These are phyloP conservation scores for Lasioglossum pauxillum DNA, from an alignment of 2,888 invertebrate genomes.

Conservation along the genomic window DNA sequence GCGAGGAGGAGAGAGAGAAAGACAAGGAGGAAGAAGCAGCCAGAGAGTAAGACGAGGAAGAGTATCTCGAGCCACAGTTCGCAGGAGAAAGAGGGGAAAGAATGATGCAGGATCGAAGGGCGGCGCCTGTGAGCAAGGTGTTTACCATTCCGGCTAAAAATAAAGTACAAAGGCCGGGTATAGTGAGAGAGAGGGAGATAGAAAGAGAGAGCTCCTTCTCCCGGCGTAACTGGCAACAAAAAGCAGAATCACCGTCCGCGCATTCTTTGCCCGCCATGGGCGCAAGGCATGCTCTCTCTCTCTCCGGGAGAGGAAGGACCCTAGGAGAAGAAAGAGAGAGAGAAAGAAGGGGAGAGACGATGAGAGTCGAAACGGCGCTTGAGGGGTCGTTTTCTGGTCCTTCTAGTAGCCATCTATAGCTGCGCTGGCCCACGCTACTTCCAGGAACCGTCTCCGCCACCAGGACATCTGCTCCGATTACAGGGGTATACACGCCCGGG, in stretches of 20 bases:
- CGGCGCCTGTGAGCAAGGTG: constrained; percentile 84
- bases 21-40: not conserved
- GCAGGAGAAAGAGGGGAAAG: constrained; percentile 40
- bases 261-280: constrained; percentile 76
- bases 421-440: constrained; percentile 60
- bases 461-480: constrained; percentile 74
- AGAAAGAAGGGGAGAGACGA: not conserved
- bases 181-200: not conserved
- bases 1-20: not conserved
- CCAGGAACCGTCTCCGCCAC: constrained; percentile 61
- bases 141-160: constrained; percentile 83
- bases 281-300: constrained; percentile 58
- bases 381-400: constrained; percentile 54
- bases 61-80: not conserved
- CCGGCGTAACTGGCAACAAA: constrained; percentile 79
- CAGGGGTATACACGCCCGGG: constrained; percentile 49
- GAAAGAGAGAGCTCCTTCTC: constrained; percentile 54
- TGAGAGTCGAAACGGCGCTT: constrained; percentile 39
- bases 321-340: not conserved
- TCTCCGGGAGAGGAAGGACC: constrained; percentile 37
- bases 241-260: constrained; percentile 77
- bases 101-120: constrained; percentile 70
- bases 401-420: constrained; percentile 47
- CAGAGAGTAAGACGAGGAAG: not conserved
- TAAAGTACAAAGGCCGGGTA: constrained; percentile 76